These are phyloP conservation scores for Tipula lateralis DNA, from an alignment of 2,888 invertebrate species.

Conservation along the genomic window DNA sequence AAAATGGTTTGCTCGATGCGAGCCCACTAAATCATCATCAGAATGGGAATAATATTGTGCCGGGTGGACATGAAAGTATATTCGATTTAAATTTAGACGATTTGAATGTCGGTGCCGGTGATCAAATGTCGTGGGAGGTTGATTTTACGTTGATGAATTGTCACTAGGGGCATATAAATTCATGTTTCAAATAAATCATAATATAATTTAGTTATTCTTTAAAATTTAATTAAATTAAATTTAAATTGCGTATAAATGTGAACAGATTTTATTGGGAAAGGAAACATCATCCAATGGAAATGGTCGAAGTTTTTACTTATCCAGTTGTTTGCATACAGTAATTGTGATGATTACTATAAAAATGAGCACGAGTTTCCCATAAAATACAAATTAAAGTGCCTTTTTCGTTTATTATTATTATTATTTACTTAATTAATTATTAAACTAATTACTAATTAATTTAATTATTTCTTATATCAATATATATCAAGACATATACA, in stretches of 20 bases:
- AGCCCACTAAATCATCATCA: not conserved
- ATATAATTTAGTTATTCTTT: no score
- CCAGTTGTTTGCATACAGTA: not conserved
- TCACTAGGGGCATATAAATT: not conserved
- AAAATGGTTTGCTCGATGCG: not conserved
- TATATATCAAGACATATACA: constrained; percentile 15
- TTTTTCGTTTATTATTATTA: not conserved
- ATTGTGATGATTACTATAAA: not conserved
- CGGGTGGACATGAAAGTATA: not conserved
- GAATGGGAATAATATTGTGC: not conserved
- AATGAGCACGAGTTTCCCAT: not conserved
- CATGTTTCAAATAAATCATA: not conserved
- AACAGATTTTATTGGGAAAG: not conserved
- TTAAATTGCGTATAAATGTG: not conserved
- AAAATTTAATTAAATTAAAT: not conserved
- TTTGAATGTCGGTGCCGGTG: not conserved
- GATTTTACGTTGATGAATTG: constrained; percentile 30
- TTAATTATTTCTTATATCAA: constrained; percentile 5
- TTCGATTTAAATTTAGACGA: constrained; percentile 29
- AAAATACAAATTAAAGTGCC: not conserved
- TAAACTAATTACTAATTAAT: not conserved
- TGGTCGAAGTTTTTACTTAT: not conserved
- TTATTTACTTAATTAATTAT: not conserved
- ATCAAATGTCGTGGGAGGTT: constrained; percentile 29
- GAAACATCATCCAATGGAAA: not conserved